Base-by-base conservation (phyloP, 2,888 invertebrate genomes). In the Crioceris asparagi region DNA sequence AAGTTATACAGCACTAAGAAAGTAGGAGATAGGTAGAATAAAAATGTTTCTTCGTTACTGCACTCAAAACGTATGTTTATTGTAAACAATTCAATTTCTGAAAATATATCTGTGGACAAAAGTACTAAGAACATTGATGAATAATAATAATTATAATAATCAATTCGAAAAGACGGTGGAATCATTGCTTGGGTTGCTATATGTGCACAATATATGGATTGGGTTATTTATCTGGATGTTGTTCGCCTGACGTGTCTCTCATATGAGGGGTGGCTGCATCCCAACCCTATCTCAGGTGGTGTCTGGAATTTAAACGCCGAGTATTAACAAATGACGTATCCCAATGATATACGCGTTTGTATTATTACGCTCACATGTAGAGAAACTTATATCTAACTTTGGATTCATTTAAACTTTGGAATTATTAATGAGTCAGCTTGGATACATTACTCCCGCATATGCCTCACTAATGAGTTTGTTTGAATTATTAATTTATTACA, bases 341-440 rank as follows among this genome's bases (percentile, higher is more conserved):
- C 32, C 32, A 30, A 14, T 38, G 38, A 41, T 41, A 41, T 41
- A 41, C 38, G 38, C 36, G 38, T 35, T 41, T 36, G 38, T 41
- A 36, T 41, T 41, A 41, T 41, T 36, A 23, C 41, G 23, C 36
- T 39, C 38, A 41, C 36, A 41, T 41, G 23, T 38, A n/a, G 14
- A n/a, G 30, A 12, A 41, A 38, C 41, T 39, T 38, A 41, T 35
- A 41, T 38, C 38, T 35, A 41, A 41, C 35, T 41, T 41, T 36
- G 36, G 32, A 41, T 41, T 41, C 38, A 39, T 41, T 41, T 41
- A 41, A 41, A 41, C 30, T 41, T 41, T 18, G 38, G 60, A 59
- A 60, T 61, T 60, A 61, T 61, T 61, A 61, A 61, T 60, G 61
- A 61, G 60, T 50, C 57, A 56, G 57, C 52, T 54, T 50, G 57